A percentile compares a stretch with the other conserved stretches of the same genome.
Conservation (phyloP, 1,140 invertebrate species). For the Gonatopus flavifemur region DNA sequence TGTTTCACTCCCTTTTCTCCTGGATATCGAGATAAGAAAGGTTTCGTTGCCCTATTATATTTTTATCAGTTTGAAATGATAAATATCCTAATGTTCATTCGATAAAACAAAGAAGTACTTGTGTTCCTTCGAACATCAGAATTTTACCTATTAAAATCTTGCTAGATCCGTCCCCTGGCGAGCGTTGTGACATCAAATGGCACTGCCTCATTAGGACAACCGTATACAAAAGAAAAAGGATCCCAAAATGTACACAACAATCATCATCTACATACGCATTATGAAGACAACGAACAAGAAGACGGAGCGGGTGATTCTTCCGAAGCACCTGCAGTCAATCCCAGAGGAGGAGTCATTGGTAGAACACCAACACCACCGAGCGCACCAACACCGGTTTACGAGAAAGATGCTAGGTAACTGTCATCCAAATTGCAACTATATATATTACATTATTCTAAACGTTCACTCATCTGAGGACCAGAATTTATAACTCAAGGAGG, state of each 20-base stretch:
- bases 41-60: too few relatives aligned
- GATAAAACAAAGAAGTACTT: background rate
- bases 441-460: too few relatives aligned
- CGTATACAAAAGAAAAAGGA: conserved; percentile 9
- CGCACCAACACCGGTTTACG: conserved; percentile 33
- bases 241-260: background rate
- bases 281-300: conserved; percentile 5
- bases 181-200: conserved; percentile 20
- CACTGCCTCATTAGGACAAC: conserved; percentile 1
- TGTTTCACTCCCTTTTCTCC: too few relatives aligned
- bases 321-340: conserved; percentile 26
- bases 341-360: conserved; percentile 46
- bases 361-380: conserved; percentile 41
- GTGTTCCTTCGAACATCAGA: background rate
- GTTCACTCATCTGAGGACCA: too few relatives aligned
- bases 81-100: too few relatives aligned
- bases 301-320: background rate
- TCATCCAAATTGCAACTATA: too few relatives aligned
- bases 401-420: conserved; percentile 27
- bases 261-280: conserved; percentile 6
- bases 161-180: conserved; percentile 24
- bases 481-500: too few relatives aligned
- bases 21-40: too few relatives aligned
- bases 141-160: background rate
- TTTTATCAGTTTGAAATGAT: too few relatives aligned